These are phyloP conservation scores for Diadumene lineata DNA, from an alignment of 92 coral and sea anemone genomes.

Conservation along the genomic window DNA sequence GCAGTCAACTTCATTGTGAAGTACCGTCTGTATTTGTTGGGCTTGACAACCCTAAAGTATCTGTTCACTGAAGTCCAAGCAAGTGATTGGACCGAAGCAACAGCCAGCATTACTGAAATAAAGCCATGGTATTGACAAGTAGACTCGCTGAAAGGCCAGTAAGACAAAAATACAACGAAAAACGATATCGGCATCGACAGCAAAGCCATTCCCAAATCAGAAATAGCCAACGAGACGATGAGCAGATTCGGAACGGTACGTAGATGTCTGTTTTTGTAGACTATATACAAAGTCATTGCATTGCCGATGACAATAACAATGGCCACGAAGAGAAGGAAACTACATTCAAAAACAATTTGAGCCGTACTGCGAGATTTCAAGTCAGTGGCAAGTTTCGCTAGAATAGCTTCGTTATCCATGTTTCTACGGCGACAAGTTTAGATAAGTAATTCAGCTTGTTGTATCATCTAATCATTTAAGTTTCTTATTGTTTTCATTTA, in stretches of 20 bases:
- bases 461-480: not conserved
- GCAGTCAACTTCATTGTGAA: conserved; percentile 38
- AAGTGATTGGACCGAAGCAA: conserved; percentile 56
- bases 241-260: conserved; percentile 47
- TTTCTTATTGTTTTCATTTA: conserved; percentile 31
- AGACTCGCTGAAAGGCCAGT: conserved; percentile 58
- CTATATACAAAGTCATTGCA: conserved; percentile 42
- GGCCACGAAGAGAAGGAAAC: conserved; percentile 26
- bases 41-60: conserved; percentile 55
- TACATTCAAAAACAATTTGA: conserved; percentile 42
- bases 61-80: conserved; percentile 63
- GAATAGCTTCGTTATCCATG: conserved; percentile 19
- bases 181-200: conserved; percentile 45
- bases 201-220: conserved; percentile 54
- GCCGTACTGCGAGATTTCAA: conserved; percentile 42
- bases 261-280: conserved; percentile 29
- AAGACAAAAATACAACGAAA: conserved; percentile 20
- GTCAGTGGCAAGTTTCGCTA: conserved; percentile 32
- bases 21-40: conserved; percentile 38
- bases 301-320: conserved; percentile 48
- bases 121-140: conserved; percentile 64
- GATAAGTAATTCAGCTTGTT: not conserved
- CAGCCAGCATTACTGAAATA: conserved; percentile 30
- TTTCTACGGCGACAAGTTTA: not conserved
- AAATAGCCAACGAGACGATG: conserved; percentile 58